Evolutionary conservation across 2,888 invertebrate genomes (phyloP), one percentile per base, ranked within the genome.

Genomic region (Marasmarcha lunaedactyla): DNA sequence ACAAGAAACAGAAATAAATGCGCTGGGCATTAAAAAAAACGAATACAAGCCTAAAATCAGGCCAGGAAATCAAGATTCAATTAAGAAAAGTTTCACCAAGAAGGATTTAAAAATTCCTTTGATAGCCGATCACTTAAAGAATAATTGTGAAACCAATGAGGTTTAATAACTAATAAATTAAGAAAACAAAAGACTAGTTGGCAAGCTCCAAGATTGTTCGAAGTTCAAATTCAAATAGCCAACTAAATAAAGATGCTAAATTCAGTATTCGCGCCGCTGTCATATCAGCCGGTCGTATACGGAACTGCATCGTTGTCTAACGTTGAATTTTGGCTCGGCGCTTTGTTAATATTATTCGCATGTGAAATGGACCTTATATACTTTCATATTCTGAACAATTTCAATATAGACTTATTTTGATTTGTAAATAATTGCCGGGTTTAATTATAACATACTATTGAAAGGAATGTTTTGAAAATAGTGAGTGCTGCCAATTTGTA

Each of bases 281-380:
- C 72, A 37, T 51, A 53, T 7, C 58, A 59, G n/a, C 48, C 70
- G 46, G 66, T 58, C 47, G 78, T 63, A 5, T 71, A 55, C 15
- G 55, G 56, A 37, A 51, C 63, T 1, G 71, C 63, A 0, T 66
- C 69, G 1, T 44, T 71, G 27, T 71, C 78, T 1, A 73, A 77
- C 58, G 61, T 70, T 1, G 79, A 84, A 49, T 84, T 84, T 47
- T 84, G 84, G 84, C 52, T 73, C 30, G 83, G 81, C 5, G 63
- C 65, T 0, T 41, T 84, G 1, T 47, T 84, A 30, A 65, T 84
- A 42, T 36, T 84, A 0, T 49, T 79, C 46, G 84, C 84, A 37
- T 84, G 83, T 56, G 84, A 84, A 66, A 63, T 84, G 68, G 83
- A 84, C 59, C 46, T 84, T 11, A 63, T 84, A 41, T 84, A 74